Conservation (phyloP, 2,888 invertebrate genomes). For the Morpho deidamia region DNA sequence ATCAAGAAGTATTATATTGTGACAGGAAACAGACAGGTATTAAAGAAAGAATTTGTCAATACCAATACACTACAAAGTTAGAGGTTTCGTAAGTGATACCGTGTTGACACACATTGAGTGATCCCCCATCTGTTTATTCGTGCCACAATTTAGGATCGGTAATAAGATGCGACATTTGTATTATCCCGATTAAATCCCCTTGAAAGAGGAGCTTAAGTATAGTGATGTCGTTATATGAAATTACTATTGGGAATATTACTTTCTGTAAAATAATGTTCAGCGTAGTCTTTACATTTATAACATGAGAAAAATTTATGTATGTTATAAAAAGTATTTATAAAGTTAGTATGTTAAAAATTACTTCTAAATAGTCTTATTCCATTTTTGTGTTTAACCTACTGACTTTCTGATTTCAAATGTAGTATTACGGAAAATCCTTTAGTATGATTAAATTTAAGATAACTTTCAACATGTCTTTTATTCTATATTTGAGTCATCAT, state of each 20-base stretch:
- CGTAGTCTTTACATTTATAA: neutral
- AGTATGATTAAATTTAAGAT: too few species aligned
- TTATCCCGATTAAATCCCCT: conserved; percentile 71
- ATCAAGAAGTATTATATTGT: neutral
- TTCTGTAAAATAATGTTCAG: neutral
- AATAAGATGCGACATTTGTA: conserved; percentile 76
- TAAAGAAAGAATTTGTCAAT: conserved; percentile 20
- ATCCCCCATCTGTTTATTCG: conserved; percentile 62
- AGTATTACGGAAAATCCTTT: too few species aligned
- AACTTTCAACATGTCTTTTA: too few species aligned
- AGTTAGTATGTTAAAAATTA: too few species aligned
- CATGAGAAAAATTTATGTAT: neutral
- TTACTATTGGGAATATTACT: conserved; percentile 1
- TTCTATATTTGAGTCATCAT: too few species aligned
- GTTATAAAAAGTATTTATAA: neutral
- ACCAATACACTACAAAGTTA: conserved; percentile 50
- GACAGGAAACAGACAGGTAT: neutral
- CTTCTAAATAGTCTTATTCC: too few species aligned
- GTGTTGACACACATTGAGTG: conserved; percentile 61
- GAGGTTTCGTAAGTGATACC: conserved; percentile 66
- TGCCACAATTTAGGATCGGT: conserved; percentile 71
- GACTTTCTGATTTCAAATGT: too few species aligned
- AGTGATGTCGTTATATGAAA: conserved; percentile 39
- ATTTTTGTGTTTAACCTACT: too few species aligned
- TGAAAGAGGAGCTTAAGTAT: conserved; percentile 55